Conservation (phyloP, 2,797 vertebrate genomes). For the Tiaroga cobitis region DNA sequence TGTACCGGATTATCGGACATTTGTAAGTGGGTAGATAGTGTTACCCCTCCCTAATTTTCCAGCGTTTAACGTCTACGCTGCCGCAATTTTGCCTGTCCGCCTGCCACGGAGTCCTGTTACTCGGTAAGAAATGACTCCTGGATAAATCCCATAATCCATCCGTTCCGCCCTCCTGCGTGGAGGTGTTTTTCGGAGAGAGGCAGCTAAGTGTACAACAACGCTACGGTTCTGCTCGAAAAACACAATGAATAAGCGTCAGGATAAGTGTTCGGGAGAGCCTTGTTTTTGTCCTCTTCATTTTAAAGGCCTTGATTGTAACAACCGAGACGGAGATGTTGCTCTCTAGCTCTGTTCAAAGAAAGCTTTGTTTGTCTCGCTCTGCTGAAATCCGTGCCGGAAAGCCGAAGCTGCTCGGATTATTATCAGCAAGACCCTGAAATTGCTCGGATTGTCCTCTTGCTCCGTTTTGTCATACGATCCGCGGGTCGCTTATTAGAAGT, state of each 20-base stretch:
- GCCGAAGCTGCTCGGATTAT: constrained; percentile 49
- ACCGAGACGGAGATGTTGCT: constrained; percentile 52
- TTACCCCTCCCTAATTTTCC: constrained; percentile 69
- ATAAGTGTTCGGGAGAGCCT: background rate
- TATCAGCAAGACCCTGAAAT: constrained; percentile 56
- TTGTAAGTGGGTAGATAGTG: constrained; percentile 61
- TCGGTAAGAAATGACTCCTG: constrained; percentile 54
- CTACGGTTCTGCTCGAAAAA: background rate
- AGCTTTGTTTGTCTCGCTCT: constrained; percentile 35
- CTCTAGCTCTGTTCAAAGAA: constrained; percentile 61
- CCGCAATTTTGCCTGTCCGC: constrained; percentile 55
- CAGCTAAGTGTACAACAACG: constrained; percentile 1
- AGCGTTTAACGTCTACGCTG: constrained; percentile 55
- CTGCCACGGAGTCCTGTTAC: constrained; percentile 63
- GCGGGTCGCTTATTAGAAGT: constrained; percentile 55
- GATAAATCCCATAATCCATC: constrained; percentile 65
- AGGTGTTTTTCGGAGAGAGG: constrained; percentile 50
- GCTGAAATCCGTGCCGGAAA: constrained; percentile 49
- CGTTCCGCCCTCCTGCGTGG: constrained; percentile 57
- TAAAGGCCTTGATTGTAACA: constrained; percentile 59
- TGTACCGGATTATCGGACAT: constrained; percentile 66
- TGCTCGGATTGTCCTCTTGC: constrained; percentile 34
- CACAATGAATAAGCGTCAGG: background rate
- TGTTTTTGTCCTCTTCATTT: constrained; percentile 32
- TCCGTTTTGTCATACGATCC: constrained; percentile 55